Percentiles rank a stretch among this genome's conserved stretches.
Evolutionary conservation across 23 tunicate genomes (phyloP).

Genomic region (Ciona savignyi): DNA sequence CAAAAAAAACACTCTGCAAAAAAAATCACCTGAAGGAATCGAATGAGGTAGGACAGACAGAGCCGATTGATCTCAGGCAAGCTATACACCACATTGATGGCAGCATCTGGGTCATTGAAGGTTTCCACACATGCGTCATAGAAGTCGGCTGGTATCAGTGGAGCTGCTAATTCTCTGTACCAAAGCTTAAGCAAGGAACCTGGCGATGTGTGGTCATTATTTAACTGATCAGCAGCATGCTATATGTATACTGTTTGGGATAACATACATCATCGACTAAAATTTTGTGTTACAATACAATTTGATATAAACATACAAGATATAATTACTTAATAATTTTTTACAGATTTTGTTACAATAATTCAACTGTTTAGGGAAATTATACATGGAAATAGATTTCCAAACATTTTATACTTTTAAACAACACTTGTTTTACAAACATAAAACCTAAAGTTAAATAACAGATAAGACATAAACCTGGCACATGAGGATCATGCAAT

Average conservation of each 20-base stretch:
- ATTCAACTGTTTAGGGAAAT: too few relatives aligned
- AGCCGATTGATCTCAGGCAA: constrained; percentile 89
- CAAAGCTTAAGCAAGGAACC: constrained; percentile 90
- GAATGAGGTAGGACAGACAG: constrained; percentile 77
- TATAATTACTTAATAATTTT: too few relatives aligned
- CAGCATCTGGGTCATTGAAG: constrained; percentile 40
- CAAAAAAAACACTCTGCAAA: background rate
- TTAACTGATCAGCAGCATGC: too few relatives aligned
- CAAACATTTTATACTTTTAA: too few relatives aligned
- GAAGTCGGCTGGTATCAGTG: constrained; percentile 75
- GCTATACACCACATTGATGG: constrained; percentile 51
- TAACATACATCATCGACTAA: too few relatives aligned
- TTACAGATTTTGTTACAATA: too few relatives aligned
- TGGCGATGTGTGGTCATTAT: constrained; percentile 2
- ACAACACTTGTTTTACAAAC: too few relatives aligned
- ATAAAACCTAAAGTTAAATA: background rate
- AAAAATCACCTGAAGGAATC: constrained; percentile 74
- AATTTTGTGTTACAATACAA: too few relatives aligned
- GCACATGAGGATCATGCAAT: constrained; percentile 88
- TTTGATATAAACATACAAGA: too few relatives aligned
- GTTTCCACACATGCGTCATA: constrained; percentile 57
- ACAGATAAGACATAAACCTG: constrained; percentile 20
- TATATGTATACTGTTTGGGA: too few relatives aligned
- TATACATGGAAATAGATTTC: too few relatives aligned
- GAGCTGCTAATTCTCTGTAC: constrained; percentile 96